phyloP scores from a whole-genome alignment of 2,888 invertebrate genomes.

The Cactoblastis cactorum region DNA sequence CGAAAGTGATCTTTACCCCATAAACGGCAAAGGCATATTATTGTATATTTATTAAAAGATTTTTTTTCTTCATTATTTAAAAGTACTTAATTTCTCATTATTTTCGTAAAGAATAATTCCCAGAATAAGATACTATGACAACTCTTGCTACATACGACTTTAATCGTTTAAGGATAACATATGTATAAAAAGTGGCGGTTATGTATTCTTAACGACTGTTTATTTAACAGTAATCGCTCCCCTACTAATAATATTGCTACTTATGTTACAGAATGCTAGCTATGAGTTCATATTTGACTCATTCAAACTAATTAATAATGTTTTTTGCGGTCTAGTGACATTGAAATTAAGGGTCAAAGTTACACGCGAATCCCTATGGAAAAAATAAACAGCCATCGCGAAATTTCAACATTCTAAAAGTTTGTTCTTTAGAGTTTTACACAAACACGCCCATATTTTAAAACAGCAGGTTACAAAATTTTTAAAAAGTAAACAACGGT shows the following conservation, averaged over 20 bases:
- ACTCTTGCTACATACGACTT: neutral
- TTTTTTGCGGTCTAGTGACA: neutral
- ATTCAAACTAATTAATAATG: slow-evolving; percentile 5
- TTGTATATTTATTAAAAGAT: too few species aligned
- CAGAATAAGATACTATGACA: too few species aligned
- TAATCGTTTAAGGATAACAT: neutral
- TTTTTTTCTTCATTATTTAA: too few species aligned
- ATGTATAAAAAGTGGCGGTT: neutral
- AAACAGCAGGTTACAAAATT: neutral
- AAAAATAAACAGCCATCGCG: neutral
- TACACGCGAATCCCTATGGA: slow-evolving; percentile 9
- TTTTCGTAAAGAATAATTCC: too few species aligned
- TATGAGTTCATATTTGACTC: slow-evolving; percentile 8
- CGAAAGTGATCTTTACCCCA: too few species aligned
- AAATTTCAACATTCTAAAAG: neutral
- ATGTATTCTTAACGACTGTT: too few species aligned
- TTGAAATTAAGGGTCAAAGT: neutral
- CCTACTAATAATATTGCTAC: neutral
- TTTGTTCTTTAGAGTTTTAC: neutral
- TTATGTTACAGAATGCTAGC: neutral
- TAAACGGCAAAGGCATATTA: too few species aligned
- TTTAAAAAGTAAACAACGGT: too few species aligned
- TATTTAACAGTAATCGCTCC: too few species aligned
- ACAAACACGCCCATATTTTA: neutral
- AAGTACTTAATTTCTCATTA: too few species aligned